Percentiles rank a stretch among this genome's conserved stretches.
Evolutionary conservation across 2,797 vertebrate genomes (phyloP).

Genomic region (Epinephelus coioides): DNA sequence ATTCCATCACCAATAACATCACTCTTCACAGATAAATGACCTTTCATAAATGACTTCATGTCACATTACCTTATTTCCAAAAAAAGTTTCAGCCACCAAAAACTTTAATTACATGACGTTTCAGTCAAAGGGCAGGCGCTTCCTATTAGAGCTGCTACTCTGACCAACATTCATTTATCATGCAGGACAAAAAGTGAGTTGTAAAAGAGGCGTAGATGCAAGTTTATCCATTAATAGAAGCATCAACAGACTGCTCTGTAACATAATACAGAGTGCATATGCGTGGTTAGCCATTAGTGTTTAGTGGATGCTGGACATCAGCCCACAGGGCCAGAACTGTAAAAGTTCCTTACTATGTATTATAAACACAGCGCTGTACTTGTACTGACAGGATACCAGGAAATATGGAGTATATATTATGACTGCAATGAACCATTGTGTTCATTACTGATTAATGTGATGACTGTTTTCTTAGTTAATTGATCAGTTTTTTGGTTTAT

Average conservation of each 20-base stretch:
- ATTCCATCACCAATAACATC: constrained; percentile 7
- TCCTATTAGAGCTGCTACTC: not conserved
- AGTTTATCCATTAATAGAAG: not conserved
- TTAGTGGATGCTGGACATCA: constrained; percentile 13
- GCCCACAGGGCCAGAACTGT: not conserved
- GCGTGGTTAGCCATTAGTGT: constrained; percentile 19
- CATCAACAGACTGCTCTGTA: constrained; percentile 10
- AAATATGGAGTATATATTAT: not conserved
- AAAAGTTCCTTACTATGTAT: not conserved
- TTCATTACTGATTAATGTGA: not conserved
- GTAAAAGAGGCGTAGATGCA: not conserved
- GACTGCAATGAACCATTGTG: not conserved
- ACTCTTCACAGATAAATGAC: not conserved
- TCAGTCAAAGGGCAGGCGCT: not conserved
- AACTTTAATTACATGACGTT: not conserved
- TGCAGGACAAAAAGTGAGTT: not conserved
- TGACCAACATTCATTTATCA: not conserved
- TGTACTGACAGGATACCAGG: constrained; percentile 10
- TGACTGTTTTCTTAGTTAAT: not conserved
- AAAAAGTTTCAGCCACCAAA: not conserved
- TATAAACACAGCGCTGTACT: not conserved
- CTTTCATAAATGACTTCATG: not conserved
- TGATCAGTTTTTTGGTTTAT: too few species aligned
- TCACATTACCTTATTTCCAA: not conserved
- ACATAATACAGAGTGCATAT: constrained; percentile 11